These are phyloP conservation scores for Pollenia angustigena DNA, from an alignment of 2,888 invertebrate species.

Conservation along the genomic window DNA sequence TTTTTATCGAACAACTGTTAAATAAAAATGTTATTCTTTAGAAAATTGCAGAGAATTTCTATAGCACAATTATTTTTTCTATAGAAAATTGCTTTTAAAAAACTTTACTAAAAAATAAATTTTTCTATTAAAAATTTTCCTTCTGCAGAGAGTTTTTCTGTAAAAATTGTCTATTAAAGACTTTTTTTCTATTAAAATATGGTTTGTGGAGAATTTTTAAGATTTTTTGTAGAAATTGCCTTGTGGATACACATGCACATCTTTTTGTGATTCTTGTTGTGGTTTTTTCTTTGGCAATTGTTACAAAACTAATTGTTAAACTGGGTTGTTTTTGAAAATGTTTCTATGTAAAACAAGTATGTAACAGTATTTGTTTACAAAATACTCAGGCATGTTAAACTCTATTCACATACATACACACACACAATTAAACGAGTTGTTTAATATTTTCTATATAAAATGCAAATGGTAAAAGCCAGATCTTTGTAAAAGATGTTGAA, in stretches of 20 bases:
- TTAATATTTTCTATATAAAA: background rate
- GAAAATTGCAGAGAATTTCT: no score
- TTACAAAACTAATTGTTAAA: conserved; percentile 12
- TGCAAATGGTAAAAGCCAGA: background rate
- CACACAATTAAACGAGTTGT: background rate
- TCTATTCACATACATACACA: background rate
- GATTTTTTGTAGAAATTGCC: background rate
- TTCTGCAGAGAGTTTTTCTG: no score
- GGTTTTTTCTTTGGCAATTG: background rate
- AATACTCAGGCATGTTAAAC: background rate
- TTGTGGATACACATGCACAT: background rate
- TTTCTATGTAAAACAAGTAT: background rate
- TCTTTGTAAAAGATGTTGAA: conserved; percentile 41
- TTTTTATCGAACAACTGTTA: no score
- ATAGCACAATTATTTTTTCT: no score
- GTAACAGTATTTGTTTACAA: background rate
- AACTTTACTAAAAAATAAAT: no score
- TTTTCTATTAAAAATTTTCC: no score
- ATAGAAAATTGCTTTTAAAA: no score
- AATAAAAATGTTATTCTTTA: no score
- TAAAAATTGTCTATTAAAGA: no score
- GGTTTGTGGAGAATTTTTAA: no score
- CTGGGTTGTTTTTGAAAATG: background rate
- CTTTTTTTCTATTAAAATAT: no score
- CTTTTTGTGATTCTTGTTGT: background rate